Percentiles rank a stretch among this genome's conserved stretches.
Evolutionary conservation across 2,888 invertebrate genomes (phyloP).

Genomic region (Polyommatus iphigenia): DNA sequence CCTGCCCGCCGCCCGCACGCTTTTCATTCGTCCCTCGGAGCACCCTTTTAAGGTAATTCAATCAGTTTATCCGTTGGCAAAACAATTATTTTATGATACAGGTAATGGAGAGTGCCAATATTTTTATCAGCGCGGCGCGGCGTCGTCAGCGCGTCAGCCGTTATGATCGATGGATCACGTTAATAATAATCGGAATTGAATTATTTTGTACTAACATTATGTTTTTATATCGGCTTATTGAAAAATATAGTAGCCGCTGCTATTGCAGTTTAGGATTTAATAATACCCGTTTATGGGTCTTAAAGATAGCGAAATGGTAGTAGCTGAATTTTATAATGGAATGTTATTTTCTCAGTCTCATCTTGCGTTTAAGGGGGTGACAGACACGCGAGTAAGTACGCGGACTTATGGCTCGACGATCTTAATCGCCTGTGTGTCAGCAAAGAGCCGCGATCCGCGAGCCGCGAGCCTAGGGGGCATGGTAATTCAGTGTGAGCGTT

Average conservation of each 20-base stretch:
- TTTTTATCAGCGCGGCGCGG: not conserved
- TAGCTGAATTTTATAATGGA: not conserved
- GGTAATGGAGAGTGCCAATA: constrained; percentile 17
- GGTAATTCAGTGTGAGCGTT: no score
- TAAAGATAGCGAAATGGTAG: not conserved
- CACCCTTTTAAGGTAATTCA: constrained; percentile 29
- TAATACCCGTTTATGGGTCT: constrained; percentile 4
- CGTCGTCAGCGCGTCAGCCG: not conserved
- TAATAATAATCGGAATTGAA: not conserved
- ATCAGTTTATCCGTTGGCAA: constrained; percentile 23
- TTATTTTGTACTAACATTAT: not conserved
- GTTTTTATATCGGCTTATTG: not conserved
- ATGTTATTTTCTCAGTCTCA: not conserved
- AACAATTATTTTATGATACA: constrained; percentile 22
- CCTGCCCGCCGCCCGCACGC: not conserved
- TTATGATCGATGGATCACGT: not conserved
- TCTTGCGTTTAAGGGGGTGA: no score
- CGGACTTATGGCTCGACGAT: no score
- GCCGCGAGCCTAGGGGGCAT: no score
- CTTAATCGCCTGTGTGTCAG: no score
- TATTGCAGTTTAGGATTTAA: not conserved
- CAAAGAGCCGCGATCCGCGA: no score
- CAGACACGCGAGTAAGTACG: no score
- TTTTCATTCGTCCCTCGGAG: constrained; percentile 17
- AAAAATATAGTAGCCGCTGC: not conserved